Conservation (phyloP, 2,797 vertebrate species). For the Muraenolepis orangiensis region DNA sequence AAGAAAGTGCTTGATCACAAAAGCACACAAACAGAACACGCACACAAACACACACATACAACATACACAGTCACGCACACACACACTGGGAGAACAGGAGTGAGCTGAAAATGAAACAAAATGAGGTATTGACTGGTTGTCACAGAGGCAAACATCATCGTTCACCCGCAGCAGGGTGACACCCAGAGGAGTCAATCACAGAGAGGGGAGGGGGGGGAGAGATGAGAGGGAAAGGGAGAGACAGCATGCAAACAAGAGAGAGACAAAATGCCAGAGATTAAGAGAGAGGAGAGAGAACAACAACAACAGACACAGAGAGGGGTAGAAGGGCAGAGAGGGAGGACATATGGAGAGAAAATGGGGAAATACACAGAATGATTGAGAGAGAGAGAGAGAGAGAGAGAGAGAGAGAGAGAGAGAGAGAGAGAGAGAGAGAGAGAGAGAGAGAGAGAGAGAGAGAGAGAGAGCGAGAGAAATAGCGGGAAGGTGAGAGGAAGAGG, state of each 20-base stretch:
- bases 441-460: too few species aligned
- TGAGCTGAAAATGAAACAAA: slow-evolving; percentile 43
- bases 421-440: background rate
- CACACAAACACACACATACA: background rate
- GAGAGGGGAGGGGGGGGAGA: slow-evolving; percentile 4
- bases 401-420: background rate
- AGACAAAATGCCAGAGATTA: background rate
- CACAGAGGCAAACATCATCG: slow-evolving; percentile 55
- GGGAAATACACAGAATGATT: background rate
- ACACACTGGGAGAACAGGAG: slow-evolving; percentile 2
- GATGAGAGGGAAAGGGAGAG: background rate
- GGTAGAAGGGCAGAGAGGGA: slow-evolving; percentile 15
- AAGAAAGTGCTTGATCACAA: slow-evolving; percentile 5
- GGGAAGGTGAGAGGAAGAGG: background rate
- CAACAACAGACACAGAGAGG: background rate
- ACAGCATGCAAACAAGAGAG: background rate
- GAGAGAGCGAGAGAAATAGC: background rate
- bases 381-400: background rate
- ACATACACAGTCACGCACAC: background rate
- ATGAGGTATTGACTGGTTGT: slow-evolving; percentile 58
- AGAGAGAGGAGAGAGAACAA: background rate
- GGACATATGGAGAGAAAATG: background rate
- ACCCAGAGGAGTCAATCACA: slow-evolving; percentile 46
- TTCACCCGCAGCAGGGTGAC: slow-evolving; percentile 38
- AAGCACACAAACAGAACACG: background rate